Percentiles rank a stretch among this genome's conserved stretches.
These are phyloP conservation scores for Ceyx cyanopectus DNA, from an alignment of 2,113 vertebrate species.

Conservation along the genomic window DNA sequence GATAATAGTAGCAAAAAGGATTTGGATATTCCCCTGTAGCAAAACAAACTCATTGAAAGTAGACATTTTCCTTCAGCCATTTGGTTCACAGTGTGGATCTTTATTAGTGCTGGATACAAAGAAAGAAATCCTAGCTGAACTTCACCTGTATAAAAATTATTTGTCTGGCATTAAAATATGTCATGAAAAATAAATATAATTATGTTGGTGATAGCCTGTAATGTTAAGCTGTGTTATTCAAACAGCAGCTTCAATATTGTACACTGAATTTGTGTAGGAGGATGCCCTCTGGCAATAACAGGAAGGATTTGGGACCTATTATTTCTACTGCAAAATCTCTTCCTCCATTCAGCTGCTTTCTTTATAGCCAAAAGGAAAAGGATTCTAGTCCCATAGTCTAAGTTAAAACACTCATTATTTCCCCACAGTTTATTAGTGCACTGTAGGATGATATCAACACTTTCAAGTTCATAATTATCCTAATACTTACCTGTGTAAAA, in stretches of 20 bases:
- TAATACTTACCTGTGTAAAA: neutral
- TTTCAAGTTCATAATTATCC: neutral
- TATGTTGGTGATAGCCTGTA: neutral
- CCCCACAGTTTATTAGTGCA: neutral
- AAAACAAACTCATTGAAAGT: neutral
- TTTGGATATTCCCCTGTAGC: neutral
- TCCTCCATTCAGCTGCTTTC: neutral
- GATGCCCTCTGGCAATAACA: neutral
- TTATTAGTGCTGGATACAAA: neutral
- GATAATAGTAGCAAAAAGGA: neutral
- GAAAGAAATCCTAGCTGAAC: neutral
- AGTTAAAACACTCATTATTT: neutral
- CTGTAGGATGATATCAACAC: neutral
- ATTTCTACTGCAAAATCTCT: neutral
- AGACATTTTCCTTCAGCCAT: neutral
- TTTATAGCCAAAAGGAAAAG: neutral
- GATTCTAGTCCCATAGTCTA: neutral
- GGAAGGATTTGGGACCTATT: neutral
- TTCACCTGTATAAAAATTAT: neutral
- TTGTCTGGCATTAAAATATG: neutral
- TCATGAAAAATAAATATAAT: neutral
- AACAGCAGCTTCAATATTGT: constrained; percentile 1
- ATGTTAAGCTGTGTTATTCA: constrained; percentile 6
- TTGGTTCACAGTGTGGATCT: neutral
- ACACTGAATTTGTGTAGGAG: neutral